phyloP scores from a whole-genome alignment of 1,140 invertebrate genomes.

The Caenorhabditis briggsae region DNA sequence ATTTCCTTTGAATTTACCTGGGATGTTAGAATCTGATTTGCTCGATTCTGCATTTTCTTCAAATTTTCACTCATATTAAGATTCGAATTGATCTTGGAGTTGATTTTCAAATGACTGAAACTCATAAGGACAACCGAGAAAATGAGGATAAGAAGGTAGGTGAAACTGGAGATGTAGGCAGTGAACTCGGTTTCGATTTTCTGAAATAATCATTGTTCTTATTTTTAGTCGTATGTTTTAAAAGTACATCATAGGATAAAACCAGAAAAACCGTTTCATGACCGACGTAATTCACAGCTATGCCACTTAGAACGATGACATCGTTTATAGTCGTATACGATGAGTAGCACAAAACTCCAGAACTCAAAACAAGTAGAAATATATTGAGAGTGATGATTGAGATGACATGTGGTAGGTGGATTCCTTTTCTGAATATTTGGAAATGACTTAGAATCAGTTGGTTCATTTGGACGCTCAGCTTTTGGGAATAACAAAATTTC shows the following conservation, averaged over 20 bases:
- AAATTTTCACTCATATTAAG: constrained; percentile 20
- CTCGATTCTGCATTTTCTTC: constrained; percentile 14
- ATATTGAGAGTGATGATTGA: not conserved
- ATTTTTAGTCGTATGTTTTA: not conserved
- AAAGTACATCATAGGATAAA: constrained; percentile 23
- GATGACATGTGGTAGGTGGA: not conserved
- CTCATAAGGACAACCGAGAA: not conserved
- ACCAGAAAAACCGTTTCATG: constrained; percentile 10
- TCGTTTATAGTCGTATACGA: not conserved
- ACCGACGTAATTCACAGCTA: not conserved
- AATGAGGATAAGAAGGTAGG: not conserved
- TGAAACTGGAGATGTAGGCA: not conserved
- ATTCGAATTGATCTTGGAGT: not conserved
- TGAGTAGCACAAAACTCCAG: not conserved
- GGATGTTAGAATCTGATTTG: not conserved
- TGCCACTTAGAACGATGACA: not conserved
- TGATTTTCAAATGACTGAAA: constrained; percentile 2
- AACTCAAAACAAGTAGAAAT: not conserved
- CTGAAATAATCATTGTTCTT: not conserved
- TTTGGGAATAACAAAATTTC: no score
- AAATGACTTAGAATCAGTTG: not conserved
- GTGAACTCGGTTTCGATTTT: not conserved
- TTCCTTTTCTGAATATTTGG: not conserved
- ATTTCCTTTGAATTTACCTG: not conserved
- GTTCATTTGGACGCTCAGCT: no score